A percentile compares a stretch with the other conserved stretches of the same genome.
Evolutionary conservation across 2,113 vertebrate species (phyloP).

Genomic region (Abramis brama): DNA sequence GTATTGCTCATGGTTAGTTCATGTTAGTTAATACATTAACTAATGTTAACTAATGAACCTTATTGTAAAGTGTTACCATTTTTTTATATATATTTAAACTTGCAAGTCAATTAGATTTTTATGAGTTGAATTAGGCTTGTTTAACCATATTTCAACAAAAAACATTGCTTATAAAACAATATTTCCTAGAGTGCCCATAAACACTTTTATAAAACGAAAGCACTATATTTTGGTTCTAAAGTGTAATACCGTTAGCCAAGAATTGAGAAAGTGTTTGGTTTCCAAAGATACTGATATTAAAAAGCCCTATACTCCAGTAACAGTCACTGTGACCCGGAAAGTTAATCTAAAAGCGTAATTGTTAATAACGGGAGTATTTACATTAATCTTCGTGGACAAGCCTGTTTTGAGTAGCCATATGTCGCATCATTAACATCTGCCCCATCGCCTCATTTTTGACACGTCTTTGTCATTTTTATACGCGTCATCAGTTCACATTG

Average conservation of each 20-base stretch:
- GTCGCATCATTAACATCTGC: constrained; percentile 48
- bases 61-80: neutral
- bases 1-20: too few relatives aligned
- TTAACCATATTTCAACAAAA: neutral
- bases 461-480: neutral
- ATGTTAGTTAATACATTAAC: too few relatives aligned
- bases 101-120: neutral
- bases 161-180: neutral
- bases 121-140: neutral
- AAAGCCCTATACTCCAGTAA: constrained; percentile 20
- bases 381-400: constrained; percentile 34
- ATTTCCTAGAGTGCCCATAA: neutral
- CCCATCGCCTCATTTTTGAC: constrained; percentile 26
- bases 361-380: constrained; percentile 52
- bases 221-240: neutral
- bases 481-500: constrained; percentile 40
- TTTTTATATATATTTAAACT: neutral
- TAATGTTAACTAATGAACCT: too few relatives aligned
- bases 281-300: constrained; percentile 46
- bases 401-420: constrained; percentile 52
- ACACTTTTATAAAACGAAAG: neutral
- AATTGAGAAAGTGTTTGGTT: neutral
- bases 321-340: constrained; percentile 36
- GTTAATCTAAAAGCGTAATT: constrained; percentile 53
- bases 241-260: neutral